Evolutionary conservation across 2,797 vertebrate genomes (phyloP).

Genomic region (Galago senegalensis): DNA sequence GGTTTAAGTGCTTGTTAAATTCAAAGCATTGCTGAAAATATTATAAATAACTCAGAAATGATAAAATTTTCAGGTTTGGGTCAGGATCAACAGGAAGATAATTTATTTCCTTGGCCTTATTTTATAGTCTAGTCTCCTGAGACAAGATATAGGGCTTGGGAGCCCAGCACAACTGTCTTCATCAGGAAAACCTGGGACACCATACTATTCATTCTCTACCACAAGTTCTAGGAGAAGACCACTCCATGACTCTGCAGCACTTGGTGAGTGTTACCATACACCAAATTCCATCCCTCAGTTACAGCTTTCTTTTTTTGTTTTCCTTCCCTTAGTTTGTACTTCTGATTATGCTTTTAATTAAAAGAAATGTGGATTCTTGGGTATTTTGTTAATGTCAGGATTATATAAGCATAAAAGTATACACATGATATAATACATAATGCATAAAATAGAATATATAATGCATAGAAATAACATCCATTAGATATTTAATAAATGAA

Average conservation of each 20-base stretch:
- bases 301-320: neutral
- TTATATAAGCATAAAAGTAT: neutral
- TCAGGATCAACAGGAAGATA: slow-evolving; percentile 13
- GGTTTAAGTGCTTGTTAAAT: neutral
- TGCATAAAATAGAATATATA: too few relatives aligned
- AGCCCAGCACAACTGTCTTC: slow-evolving; percentile 93
- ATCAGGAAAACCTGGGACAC: slow-evolving; percentile 93
- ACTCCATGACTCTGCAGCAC: slow-evolving; percentile 93
- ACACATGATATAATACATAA: too few relatives aligned
- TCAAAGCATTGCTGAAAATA: slow-evolving; percentile 30
- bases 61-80: neutral
- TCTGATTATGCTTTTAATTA: slow-evolving; percentile 30
- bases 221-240: slow-evolving; percentile 95
- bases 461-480: neutral
- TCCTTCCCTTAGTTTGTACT: neutral
- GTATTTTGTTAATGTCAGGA: slow-evolving; percentile 14
- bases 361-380: slow-evolving; percentile 33
- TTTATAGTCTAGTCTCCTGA: slow-evolving; percentile 93
- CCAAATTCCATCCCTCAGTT: neutral
- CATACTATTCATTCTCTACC: slow-evolving; percentile 94
- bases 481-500: neutral
- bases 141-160: slow-evolving; percentile 92
- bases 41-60: slow-evolving; percentile 45
- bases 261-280: slow-evolving; percentile 90
- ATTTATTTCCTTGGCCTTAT: slow-evolving; percentile 67